Evolutionary conservation across 2,797 vertebrate genomes (phyloP), one percentile per base, ranked within the genome.

Genomic region (Lycodopsis pacificus): DNA sequence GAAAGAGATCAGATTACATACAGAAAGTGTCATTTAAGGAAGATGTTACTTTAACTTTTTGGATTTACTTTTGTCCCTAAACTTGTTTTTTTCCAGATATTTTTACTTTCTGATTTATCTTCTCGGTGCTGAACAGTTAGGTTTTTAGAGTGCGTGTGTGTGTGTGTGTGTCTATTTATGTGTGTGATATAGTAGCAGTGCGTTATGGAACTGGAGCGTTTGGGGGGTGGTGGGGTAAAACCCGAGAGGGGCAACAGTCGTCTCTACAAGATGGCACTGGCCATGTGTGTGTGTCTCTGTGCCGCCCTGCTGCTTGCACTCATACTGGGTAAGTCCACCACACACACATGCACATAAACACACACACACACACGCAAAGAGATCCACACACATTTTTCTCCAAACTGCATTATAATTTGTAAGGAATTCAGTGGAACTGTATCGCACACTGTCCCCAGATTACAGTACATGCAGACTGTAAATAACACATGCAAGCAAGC

Each of bases 181-280:
- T 38, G 58, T 71, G 64, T 59, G 25, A 75, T 22, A 64, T 7
- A 68, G 61, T n/a, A 66, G 1, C 51, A 51, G 48, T 62, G 34
- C 83, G 81, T 48, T 36, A 95, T 95, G 95, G 95, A 95, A 68
- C 88, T 91, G 85, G 94, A 95, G 75, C 93, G 70, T 84, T 88
- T 95, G 67, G 86, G 92, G 2, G 84, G 83, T 0, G 80, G 80
- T 1, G 88, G 87, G 79, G 77, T 88, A 73, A 94, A 95, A 89
- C 93, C 89, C 0, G 90, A 89, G 68, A 80, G 51, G 75, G 82
- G 86, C 76, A 86, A 71, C 73, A 82, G 54, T 30, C 96, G 93
- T 81, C 89, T 94, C 81, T 95, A 95, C 25, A 95, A 92, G 85
- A 93, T 96, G 0, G 95, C 95, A 20, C 95, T 99, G 73, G 95